Evolutionary conservation across 2,888 invertebrate genomes (phyloP).

Genomic region (Mystacides longicornis): DNA sequence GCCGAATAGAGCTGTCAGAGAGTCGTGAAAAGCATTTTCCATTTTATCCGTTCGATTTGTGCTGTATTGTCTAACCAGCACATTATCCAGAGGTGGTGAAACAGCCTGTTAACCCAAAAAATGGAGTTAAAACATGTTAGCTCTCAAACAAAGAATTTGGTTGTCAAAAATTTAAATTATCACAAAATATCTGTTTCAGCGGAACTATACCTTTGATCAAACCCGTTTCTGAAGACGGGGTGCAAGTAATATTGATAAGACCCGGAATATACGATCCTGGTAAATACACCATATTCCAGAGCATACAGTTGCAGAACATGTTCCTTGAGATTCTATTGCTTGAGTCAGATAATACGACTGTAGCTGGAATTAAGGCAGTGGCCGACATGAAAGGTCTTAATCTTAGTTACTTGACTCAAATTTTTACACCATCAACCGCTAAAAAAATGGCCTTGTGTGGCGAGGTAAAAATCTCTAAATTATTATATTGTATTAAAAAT

Average conservation of each 20-base stretch:
- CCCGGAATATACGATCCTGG: neutral
- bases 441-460: neutral
- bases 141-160: too few relatives aligned
- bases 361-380: neutral
- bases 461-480: too few relatives aligned
- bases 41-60: too few relatives aligned
- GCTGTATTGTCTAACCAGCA: too few relatives aligned
- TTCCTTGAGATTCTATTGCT: neutral
- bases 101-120: too few relatives aligned
- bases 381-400: neutral
- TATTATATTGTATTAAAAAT: too few relatives aligned
- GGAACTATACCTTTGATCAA: neutral
- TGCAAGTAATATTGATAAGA: neutral
- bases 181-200: too few relatives aligned
- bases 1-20: too few relatives aligned
- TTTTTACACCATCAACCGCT: neutral
- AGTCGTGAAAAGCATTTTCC: too few relatives aligned
- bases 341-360: neutral
- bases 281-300: neutral
- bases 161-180: too few relatives aligned
- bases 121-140: too few relatives aligned
- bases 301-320: neutral
- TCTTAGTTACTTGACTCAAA: neutral
- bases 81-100: too few relatives aligned
- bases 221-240: neutral